These are phyloP conservation scores for Datnioides undecimradiatus DNA, from an alignment of 2,113 vertebrate genomes.

Conservation along the genomic window DNA sequence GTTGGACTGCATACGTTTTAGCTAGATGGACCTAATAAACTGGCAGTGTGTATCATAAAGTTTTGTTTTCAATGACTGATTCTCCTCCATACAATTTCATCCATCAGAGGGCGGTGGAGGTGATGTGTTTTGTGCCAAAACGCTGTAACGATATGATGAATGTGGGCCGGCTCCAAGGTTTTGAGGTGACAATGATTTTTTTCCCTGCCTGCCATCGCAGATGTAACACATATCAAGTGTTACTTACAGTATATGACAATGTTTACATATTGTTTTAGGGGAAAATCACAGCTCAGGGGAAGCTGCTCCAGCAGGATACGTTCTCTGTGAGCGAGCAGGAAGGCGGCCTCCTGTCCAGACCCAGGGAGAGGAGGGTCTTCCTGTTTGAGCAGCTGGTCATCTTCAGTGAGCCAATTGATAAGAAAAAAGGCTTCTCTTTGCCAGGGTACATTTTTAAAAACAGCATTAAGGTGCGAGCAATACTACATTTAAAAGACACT, in stretches of 20 bases:
- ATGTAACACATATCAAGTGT: background rate
- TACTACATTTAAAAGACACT: background rate
- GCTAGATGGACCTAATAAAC: background rate
- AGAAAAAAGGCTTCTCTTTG: constrained; percentile 87
- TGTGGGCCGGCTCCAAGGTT: constrained; percentile 91
- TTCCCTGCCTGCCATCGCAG: background rate
- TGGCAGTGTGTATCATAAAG: background rate
- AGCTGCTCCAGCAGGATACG: constrained; percentile 92
- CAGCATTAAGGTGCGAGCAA: constrained; percentile 89
- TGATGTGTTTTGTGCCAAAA: constrained; percentile 93
- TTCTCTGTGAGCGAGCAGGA: constrained; percentile 89
- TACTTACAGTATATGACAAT: background rate
- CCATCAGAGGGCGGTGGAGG: constrained; percentile 89
- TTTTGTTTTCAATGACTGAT: background rate
- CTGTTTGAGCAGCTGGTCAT: constrained; percentile 93
- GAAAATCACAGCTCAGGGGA: constrained; percentile 92
- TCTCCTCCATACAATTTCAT: background rate
- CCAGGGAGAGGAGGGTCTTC: constrained; percentile 89
- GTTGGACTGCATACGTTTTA: background rate
- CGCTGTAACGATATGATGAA: constrained; percentile 95
- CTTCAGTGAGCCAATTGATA: constrained; percentile 92
- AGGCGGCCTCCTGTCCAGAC: constrained; percentile 81
- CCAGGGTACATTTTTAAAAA: constrained; percentile 91
- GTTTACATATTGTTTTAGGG: constrained; percentile 79
- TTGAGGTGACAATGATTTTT: constrained; percentile 84